phyloP scores from a whole-genome alignment of 2,888 invertebrate genomes.

The Neocrepidodera transversa region DNA sequence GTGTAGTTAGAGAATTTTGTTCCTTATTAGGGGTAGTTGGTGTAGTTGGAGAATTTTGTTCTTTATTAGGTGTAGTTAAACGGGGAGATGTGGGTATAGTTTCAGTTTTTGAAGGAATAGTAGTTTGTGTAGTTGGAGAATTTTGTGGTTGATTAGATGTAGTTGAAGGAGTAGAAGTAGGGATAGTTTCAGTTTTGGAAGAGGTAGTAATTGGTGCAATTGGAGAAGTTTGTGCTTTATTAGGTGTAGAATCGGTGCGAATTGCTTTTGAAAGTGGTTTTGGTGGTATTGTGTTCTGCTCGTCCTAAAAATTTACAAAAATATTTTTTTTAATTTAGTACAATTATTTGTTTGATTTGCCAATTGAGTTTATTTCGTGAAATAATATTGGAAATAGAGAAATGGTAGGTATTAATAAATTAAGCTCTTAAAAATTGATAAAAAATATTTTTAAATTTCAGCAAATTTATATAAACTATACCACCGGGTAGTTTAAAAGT shows the following conservation, averaged over 20 bases:
- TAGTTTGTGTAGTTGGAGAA: background rate
- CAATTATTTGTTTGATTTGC: constrained; percentile 10
- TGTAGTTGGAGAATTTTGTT: too few relatives aligned
- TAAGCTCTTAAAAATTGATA: too few relatives aligned
- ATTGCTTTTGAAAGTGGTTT: constrained; percentile 41
- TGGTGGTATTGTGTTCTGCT: constrained; percentile 43
- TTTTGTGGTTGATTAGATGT: background rate
- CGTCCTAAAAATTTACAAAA: constrained; percentile 43
- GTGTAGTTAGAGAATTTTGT: too few relatives aligned
- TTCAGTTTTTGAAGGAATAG: too few relatives aligned
- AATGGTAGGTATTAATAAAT: constrained; percentile 34
- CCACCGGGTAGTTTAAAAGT: too few relatives aligned
- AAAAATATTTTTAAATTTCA: too few relatives aligned
- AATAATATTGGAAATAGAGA: constrained; percentile 37
- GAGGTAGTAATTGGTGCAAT: constrained; percentile 2
- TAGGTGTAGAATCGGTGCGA: constrained; percentile 29
- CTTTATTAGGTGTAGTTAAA: too few relatives aligned
- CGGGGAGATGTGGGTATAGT: too few relatives aligned
- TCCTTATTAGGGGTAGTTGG: too few relatives aligned
- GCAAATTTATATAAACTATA: too few relatives aligned
- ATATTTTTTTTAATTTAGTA: constrained; percentile 13
- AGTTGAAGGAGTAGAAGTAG: constrained; percentile 14
- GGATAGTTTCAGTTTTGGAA: constrained; percentile 2
- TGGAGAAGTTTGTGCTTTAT: constrained; percentile 13
- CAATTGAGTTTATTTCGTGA: too few relatives aligned